These are phyloP conservation scores for Drosophila diplacantha DNA, from an alignment of 2,888 invertebrate genomes.

Conservation along the genomic window DNA sequence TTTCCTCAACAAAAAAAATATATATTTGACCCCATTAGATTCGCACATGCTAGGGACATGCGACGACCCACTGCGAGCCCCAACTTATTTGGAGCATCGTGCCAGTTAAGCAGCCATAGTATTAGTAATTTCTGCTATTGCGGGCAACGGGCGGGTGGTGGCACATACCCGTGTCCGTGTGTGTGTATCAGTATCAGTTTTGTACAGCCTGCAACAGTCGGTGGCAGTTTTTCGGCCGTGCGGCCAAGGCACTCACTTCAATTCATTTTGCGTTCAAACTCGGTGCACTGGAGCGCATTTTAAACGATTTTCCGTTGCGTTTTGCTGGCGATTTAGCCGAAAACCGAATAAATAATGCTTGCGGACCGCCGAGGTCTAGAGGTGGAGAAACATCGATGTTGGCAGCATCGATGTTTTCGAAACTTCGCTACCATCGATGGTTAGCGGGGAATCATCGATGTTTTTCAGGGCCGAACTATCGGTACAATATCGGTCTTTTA, in stretches of 20 bases:
- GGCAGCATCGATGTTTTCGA: no score
- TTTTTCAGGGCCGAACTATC: no score
- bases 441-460: no score
- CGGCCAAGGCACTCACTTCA: constrained; percentile 61
- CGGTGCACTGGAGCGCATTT: constrained; percentile 58
- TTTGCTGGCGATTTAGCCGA: constrained; percentile 48
- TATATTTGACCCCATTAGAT: not conserved
- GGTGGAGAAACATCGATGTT: no score
- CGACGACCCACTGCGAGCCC: not conserved
- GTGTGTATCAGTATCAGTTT: constrained; percentile 35
- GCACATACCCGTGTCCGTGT: constrained; percentile 28
- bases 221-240: constrained; percentile 42
- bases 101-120: constrained; percentile 21
- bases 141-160: constrained; percentile 38
- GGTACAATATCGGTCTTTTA: no score
- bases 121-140: constrained; percentile 22
- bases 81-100: constrained; percentile 20
- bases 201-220: constrained; percentile 63
- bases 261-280: constrained; percentile 58
- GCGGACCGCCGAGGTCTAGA: not conserved
- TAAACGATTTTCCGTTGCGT: constrained; percentile 40
- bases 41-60: not conserved
- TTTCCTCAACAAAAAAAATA: not conserved
- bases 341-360: constrained; percentile 55
- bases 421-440: no score